Evolutionary conservation across 1,140 invertebrate genomes (phyloP), one percentile per base, ranked within the genome.

Genomic region (Wiebesia pumilae): DNA sequence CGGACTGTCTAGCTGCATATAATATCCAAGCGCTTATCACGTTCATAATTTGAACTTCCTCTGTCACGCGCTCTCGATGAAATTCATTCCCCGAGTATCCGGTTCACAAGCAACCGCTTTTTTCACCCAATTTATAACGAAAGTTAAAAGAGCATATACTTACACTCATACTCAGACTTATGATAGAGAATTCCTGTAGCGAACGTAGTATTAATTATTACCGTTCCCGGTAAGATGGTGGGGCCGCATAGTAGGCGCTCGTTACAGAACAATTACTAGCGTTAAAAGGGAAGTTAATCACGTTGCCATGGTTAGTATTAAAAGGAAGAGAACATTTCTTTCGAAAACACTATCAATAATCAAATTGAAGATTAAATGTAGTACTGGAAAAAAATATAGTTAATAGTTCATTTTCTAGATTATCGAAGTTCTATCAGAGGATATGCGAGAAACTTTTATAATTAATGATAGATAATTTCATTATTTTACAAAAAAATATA

Each of bases 41-140:
- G 89, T 91, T 43, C 89, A 83, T 94, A 93, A 94, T 94, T 93
- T 90, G 88, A 92, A 93, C 93, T 93, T 94, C 93, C 92, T 93
- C 90, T 91, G 88, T 89, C 86, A 91, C 47, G n/a, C n/a, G 27
- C 40, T 51, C 65, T 47, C 91, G 92, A 93, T 93, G 92, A 93
- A 93, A 94, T 94, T 94, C 92, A 93, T 93, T 94, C 91, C 89
- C 90, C 91, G 91, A 91, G 92, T 93, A 93, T 94, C 93, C 92
- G 93, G 92, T 90, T 87, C 88, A 90, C 89, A 90, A 92, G 92
- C 90, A 91, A 86, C 27, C 90, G 89, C 92, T 91, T 93, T 81
- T 82, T 93, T 91, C 92, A 92, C 90, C 91, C 92, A 93, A 94
- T 93, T 93, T 93, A 75, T 7, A 93, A 93, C 91, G 90, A 92